phyloP scores from a whole-genome alignment of 2,797 vertebrate species.

The Hylomyscus alleni region DNA sequence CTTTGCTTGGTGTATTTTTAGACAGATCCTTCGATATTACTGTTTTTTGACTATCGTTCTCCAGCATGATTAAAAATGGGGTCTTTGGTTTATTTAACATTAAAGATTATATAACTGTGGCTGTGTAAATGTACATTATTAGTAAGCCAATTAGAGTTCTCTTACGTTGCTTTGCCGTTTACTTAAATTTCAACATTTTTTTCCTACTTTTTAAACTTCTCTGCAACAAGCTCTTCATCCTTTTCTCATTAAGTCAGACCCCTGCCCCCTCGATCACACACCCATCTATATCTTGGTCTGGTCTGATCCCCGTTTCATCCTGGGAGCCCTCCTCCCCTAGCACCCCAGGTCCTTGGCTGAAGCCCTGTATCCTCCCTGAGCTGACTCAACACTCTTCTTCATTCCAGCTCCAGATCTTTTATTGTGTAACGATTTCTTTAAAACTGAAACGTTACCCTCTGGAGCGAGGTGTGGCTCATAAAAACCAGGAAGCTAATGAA shows the following conservation, averaged over 20 bases:
- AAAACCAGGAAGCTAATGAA: neutral
- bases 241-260: neutral
- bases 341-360: neutral
- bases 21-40: neutral
- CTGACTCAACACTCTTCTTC: neutral
- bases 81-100: neutral
- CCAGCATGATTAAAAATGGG: neutral
- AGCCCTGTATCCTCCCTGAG: neutral
- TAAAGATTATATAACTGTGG: neutral
- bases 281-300: neutral
- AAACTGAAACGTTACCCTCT: neutral
- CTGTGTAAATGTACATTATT: neutral
- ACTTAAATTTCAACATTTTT: neutral
- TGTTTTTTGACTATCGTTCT: neutral
- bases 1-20: neutral
- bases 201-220: neutral
- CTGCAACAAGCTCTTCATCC: neutral
- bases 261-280: neutral
- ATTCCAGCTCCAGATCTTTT: neutral
- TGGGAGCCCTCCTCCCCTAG: neutral
- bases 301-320: neutral
- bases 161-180: neutral
- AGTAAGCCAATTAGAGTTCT: neutral
- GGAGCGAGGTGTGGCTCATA: neutral
- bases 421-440: neutral